Evolutionary conservation across 2,113 vertebrate species (phyloP), one percentile per base, ranked within the genome.

Genomic region (Hemicordylus capensis): DNA sequence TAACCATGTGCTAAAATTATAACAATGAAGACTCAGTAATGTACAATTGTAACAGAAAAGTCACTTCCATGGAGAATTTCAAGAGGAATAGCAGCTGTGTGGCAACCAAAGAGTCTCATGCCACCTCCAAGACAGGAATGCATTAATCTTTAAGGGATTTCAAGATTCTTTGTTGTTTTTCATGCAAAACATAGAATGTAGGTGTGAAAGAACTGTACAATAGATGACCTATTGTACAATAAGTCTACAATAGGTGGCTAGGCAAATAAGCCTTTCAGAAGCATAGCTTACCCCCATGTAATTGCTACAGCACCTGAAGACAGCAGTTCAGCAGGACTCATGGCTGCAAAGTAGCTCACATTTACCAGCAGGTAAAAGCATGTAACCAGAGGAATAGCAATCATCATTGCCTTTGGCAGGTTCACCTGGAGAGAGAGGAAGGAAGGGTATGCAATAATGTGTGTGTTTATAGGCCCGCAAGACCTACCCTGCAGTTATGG

Each of bases 281-380:
- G 1, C 44, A 70, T 76, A 81, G 67, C 97, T 97, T 91, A 98
- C 97, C 97, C 98, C 97, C 98, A 98, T 0, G 96, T 98, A 86
- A 98, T 95, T 0, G 98, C 98, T 56, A 98, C 96, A 1, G 97
- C 97, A 6, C 84, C 96, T 63, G 98, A 98, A 61, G 96, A 94
- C 69, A 98, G 93, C 76, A 98, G 94, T 87, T 99, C 98, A 51
- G 59, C 85, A 0, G 98, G 96, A 0, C 95, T 96, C 97, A 98
- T 95, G 58, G 97, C 97, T 2, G 97, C 96, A 85, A 98, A 93
- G 93, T 98, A 98, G 94, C 98, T 99, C 87, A 99, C 73, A 0
- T 98, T 98, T 58, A 98, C 97, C 93, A 98, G 94, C 91, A 99
- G 67, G 69, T 98, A 98, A 54, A 98, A 94, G 89, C 95, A 88